Base-by-base conservation (phyloP, 2,797 vertebrate species). In the Vespertilio murinus region DNA sequence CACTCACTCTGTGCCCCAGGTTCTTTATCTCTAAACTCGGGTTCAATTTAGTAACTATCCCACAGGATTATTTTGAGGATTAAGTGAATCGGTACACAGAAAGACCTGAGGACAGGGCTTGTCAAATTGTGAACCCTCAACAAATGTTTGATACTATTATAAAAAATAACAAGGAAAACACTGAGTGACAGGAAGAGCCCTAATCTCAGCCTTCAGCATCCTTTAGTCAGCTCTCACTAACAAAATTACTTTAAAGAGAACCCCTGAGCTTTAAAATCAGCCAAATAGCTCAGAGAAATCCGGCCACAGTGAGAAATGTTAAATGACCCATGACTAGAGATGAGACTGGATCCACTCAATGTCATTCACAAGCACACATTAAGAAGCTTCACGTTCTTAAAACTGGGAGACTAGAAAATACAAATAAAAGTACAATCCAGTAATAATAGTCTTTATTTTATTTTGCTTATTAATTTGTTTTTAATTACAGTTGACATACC, bases 321-420 rank as follows among this genome's bases (percentile, higher is more conserved):
- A 28, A 23, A 38, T 23, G 3, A 73, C 22, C 23, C 7, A 0
- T 28, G 20, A n/a, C 16, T 4, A 4, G 47, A 81, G 30, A 20
- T 18, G 52, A 22, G 30, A 81, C 38, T 4, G 5, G 3, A 35
- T n/a, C 77, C 3, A 8, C 28, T 56, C 18, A 35, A 5, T 33
- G 71, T 3, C 35, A 16, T 47, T 33, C 3, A 30, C 4, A 22
- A 67, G 42, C 28, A 9, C 45, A 59, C 4, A 16, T 35, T 23
- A 10, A 8, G 49, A 56, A 30, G 13, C 1, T 3, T 35, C 22
- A 4, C 12, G 1, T 2, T 18, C 9, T 5, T 45, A 42, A 14
- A 70, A 70, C 22, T 4, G 49, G 22, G 61, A 71, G 3, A 30
- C 9, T 1, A 30, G 20, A 6, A 23, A 30, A 28, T 2, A 22